Evolutionary conservation across 2,113 vertebrate genomes (phyloP).

Genomic region (Euleptes europaea): DNA sequence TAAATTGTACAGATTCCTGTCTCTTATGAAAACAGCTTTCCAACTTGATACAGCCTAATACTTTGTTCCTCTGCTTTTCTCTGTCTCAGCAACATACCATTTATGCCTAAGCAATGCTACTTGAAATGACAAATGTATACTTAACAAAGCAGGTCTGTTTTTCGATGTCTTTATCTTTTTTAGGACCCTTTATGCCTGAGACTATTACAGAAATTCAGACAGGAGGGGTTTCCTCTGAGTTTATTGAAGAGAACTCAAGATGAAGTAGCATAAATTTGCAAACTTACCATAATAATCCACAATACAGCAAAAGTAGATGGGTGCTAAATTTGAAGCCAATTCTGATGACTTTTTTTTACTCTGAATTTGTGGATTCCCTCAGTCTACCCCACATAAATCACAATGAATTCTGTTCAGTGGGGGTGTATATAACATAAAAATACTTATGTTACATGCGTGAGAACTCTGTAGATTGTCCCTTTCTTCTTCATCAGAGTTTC

Average conservation of each 20-base stretch:
- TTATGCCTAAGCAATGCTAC: no score
- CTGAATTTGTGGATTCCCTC: neutral
- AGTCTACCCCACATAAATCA: neutral
- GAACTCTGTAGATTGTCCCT: neutral
- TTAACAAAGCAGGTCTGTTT: neutral
- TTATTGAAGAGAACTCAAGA: neutral
- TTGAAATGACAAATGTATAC: neutral
- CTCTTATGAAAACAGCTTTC: constrained; percentile 30
- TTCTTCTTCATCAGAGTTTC: neutral
- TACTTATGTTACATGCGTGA: neutral
- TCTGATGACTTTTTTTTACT: neutral
- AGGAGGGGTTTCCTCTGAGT: neutral
- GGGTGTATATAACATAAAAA: neutral
- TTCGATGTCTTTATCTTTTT: neutral
- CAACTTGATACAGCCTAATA: neutral
- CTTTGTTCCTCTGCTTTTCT: neutral
- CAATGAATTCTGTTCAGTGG: neutral
- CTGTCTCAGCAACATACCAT: neutral
- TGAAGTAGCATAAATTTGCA: neutral
- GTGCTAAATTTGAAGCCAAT: accelerated
- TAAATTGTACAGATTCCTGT: neutral
- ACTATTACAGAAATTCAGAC: neutral
- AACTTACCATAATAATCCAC: neutral
- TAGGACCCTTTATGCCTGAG: neutral
- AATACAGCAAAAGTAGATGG: neutral